Conservation (phyloP, 2,797 vertebrate genomes). For the Clamator glandarius region DNA sequence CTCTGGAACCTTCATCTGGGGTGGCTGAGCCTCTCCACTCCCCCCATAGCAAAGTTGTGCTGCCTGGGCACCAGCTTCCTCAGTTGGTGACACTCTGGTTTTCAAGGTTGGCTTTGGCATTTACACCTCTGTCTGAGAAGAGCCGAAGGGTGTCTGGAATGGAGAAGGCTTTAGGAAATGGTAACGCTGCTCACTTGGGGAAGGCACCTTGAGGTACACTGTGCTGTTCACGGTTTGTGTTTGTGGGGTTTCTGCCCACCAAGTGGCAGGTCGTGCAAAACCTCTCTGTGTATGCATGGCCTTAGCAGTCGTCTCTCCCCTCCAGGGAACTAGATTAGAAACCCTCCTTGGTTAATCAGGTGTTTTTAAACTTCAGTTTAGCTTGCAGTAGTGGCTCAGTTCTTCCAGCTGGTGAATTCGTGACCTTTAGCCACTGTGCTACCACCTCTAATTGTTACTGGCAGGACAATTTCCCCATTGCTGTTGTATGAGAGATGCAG, state of each 20-base stretch:
- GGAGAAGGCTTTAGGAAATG: background rate
- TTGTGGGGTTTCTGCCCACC: background rate
- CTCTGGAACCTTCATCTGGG: background rate
- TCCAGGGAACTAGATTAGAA: background rate
- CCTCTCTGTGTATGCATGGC: background rate
- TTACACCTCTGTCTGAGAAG: background rate
- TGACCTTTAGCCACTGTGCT: constrained; percentile 31
- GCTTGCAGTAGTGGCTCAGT: background rate
- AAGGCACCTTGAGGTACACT: background rate
- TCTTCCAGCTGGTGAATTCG: constrained; percentile 4
- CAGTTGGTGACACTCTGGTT: background rate
- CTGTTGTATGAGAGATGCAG: background rate
- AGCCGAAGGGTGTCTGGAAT: background rate
- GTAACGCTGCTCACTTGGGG: rapidly evolving
- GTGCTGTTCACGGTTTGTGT: background rate
- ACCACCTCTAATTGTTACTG: constrained; percentile 26
- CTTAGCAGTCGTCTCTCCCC: background rate
- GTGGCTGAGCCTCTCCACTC: background rate
- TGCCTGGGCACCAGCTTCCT: rapidly evolving
- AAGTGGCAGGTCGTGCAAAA: background rate
- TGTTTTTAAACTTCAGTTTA: background rate
- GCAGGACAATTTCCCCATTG: constrained; percentile 32
- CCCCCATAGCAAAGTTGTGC: background rate
- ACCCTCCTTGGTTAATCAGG: background rate
- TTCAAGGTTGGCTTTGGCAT: background rate